phyloP scores from a whole-genome alignment of 2,797 vertebrate species.

The Eupleurogrammus muticus region DNA sequence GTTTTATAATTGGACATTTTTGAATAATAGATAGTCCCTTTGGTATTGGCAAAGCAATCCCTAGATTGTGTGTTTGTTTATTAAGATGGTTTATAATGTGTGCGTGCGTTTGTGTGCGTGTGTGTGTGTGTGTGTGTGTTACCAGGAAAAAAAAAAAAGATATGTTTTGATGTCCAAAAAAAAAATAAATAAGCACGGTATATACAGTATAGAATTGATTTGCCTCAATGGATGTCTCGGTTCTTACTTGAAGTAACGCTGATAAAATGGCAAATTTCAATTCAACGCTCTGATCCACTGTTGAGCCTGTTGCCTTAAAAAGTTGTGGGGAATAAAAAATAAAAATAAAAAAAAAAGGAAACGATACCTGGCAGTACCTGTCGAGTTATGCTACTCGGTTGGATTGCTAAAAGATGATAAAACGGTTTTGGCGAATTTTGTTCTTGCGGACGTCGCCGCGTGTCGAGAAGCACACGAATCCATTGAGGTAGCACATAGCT shows the following conservation, averaged over 20 bases:
- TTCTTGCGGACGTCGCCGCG: constrained; percentile 51
- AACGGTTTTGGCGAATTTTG: constrained; percentile 51
- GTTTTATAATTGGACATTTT: constrained; percentile 74
- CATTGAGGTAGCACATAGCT: constrained; percentile 77
- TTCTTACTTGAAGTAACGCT: constrained; percentile 81
- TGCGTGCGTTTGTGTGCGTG: constrained; percentile 20
- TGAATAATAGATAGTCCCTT: constrained; percentile 60
- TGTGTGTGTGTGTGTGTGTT: constrained; percentile 5
- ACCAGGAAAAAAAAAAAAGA: constrained; percentile 43
- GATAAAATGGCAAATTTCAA: constrained; percentile 78
- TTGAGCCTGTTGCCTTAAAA: constrained; percentile 85
- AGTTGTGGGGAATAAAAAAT: no score
- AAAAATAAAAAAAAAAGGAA: constrained; percentile 62
- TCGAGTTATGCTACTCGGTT: constrained; percentile 70
- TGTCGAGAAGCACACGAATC: constrained; percentile 77
- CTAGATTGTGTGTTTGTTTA: constrained; percentile 68
- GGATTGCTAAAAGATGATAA: constrained; percentile 44
- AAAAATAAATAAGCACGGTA: constrained; percentile 62
- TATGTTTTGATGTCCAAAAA: constrained; percentile 71
- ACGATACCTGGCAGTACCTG: constrained; percentile 74
- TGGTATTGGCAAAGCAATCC: constrained; percentile 78
- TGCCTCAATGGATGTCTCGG: constrained; percentile 79
- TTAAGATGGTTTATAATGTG: constrained; percentile 66
- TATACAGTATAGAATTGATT: constrained; percentile 75
- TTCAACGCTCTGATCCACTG: constrained; percentile 82